These are phyloP conservation scores for Pandion haliaetus DNA, from an alignment of 2,113 vertebrate genomes.

Conservation along the genomic window DNA sequence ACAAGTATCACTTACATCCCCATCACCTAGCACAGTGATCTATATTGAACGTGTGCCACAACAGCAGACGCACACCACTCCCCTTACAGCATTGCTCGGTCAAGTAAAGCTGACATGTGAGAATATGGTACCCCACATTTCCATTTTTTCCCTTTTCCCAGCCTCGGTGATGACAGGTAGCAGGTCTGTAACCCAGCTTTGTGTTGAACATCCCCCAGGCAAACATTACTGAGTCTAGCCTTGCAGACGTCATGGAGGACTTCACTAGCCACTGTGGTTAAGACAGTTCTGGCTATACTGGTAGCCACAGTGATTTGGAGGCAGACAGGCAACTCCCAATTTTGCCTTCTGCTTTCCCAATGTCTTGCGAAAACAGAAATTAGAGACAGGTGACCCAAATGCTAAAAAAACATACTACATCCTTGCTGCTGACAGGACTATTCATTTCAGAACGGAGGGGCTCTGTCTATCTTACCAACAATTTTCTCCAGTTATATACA, in stretches of 20 bases:
- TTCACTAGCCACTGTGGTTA: neutral
- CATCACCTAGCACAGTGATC: neutral
- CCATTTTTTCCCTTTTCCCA: neutral
- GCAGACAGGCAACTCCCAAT: neutral
- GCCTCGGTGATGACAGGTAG: neutral
- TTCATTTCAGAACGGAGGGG: neutral
- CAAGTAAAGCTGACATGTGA: neutral
- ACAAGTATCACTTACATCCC: neutral
- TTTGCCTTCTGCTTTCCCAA: neutral
- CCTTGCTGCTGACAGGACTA: neutral
- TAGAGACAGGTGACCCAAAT: neutral
- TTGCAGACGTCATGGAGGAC: fast-evolving
- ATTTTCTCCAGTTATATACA: neutral
- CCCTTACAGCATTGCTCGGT: neutral
- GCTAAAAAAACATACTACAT: neutral
- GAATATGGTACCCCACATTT: neutral
- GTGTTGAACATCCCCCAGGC: neutral
- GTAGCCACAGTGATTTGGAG: neutral
- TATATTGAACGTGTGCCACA: neutral
- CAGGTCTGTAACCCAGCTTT: neutral
- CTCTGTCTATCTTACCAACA: neutral
- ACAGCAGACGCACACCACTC: neutral
- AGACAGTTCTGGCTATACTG: neutral
- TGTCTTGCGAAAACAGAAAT: neutral
- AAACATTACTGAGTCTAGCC: neutral